Conservation (phyloP, 2,888 invertebrate genomes). For the Heliconius ethilla region DNA sequence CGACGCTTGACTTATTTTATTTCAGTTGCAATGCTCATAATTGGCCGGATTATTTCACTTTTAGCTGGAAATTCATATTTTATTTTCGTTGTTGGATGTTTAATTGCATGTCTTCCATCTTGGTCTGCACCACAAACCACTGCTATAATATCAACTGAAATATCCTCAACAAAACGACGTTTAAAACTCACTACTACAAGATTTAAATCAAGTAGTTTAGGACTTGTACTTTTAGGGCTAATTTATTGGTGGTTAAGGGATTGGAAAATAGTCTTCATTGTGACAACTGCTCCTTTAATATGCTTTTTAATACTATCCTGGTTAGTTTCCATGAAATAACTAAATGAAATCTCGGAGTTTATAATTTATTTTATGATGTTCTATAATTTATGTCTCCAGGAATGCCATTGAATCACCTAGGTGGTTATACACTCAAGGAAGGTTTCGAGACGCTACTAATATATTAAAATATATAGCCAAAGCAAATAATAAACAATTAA, state of each 20-base stretch:
- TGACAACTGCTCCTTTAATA: constrained; percentile 56
- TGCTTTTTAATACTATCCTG: constrained; percentile 61
- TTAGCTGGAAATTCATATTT: constrained; percentile 55
- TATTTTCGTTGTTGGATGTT: constrained; percentile 58
- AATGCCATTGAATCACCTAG: constrained; percentile 84
- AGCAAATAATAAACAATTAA: constrained; percentile 75
- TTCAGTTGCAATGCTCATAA: constrained; percentile 55
- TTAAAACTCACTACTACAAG: constrained; percentile 55
- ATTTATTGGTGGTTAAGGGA: constrained; percentile 63
- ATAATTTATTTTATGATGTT: constrained; percentile 7
- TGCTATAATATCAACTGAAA: constrained; percentile 63
- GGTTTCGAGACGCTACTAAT: constrained; percentile 71
- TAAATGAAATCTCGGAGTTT: neutral
- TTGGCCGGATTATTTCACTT: constrained; percentile 59
- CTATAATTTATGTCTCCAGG: constrained; percentile 58
- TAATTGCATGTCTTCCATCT: constrained; percentile 59
- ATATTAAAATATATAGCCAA: constrained; percentile 80
- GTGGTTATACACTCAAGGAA: constrained; percentile 82
- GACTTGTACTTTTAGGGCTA: constrained; percentile 59
- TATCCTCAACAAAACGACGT: constrained; percentile 58
- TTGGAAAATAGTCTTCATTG: constrained; percentile 61
- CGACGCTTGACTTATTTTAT: constrained; percentile 60
- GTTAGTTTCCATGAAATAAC: constrained; percentile 48
- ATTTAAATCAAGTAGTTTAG: constrained; percentile 55
- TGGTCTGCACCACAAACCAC: constrained; percentile 60